Base-by-base conservation (phyloP, 2,113 vertebrate genomes). In the Misgurnus mizolepis region DNA sequence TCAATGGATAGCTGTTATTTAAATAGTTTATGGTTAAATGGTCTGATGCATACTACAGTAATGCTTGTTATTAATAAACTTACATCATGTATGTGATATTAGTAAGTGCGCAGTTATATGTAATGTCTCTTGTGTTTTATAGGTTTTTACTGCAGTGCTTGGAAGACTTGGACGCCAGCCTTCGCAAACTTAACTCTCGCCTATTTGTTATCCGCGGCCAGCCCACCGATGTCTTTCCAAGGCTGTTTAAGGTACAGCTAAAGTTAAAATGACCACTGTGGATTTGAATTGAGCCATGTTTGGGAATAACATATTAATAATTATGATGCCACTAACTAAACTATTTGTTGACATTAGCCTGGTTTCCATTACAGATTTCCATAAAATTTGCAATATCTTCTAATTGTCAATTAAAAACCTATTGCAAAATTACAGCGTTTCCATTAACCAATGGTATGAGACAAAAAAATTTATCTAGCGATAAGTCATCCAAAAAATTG, bases 171-270 rank as follows among this genome's bases (percentile, higher is more conserved):
- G 97, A 99, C 86, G 94, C 95, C 83, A 99, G 94, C 88, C 92
- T 99, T 45, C 93, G 96, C 73, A 98, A 98, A 87, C 92, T 97
- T 86, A 98, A 98, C 88, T 99, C 97, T 68, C 96, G 97, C 67
- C 89, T 99, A 77, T 99, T 98, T 87, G 97, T 99, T 83, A 98
- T 99, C 68, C 95, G 96, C 80, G 97, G 97, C 82, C 97, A 99
- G 76, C 97, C 97, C 88, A 97, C 97, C n/a, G 97, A 99, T 93
- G 96, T 98, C 84, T 99, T 98, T 89, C 97, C 97, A 77, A 94
- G 96, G 69, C 95, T 98, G 64, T 98, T 98, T 88, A 99, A 99
- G 95, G 97, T 97, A 88, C 85, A 6, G 5, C 7, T 60, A 6
- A 58, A 17, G 7, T 18, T 17, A 18, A n/a, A 34, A 47, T 43